These are phyloP conservation scores for Sinocyclocheilus rhinocerous DNA, from an alignment of 2,113 vertebrate species.

Conservation along the genomic window DNA sequence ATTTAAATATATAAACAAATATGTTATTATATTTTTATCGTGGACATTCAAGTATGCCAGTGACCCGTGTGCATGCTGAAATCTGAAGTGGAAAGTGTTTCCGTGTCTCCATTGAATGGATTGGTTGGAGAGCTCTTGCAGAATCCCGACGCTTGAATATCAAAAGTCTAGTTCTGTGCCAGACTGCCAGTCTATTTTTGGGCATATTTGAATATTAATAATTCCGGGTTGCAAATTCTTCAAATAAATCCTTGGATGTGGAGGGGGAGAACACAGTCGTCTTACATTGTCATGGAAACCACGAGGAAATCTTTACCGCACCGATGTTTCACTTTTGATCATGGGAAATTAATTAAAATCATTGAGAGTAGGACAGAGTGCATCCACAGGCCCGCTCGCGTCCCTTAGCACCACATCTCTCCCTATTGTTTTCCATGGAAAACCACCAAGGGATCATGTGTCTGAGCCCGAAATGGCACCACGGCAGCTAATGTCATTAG, in stretches of 20 bases:
- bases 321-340: slow-evolving; percentile 46
- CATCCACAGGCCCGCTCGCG: slow-evolving; percentile 21
- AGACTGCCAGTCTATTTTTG: slow-evolving; percentile 43
- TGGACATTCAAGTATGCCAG: no score
- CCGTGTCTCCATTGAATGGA: background rate
- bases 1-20: background rate
- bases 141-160: background rate
- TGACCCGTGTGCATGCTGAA: background rate
- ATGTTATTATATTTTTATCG: background rate
- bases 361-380: slow-evolving; percentile 15
- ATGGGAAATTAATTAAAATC: slow-evolving; percentile 50
- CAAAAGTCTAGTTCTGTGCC: background rate
- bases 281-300: slow-evolving; percentile 62
- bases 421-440: slow-evolving; percentile 32
- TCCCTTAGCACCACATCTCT: slow-evolving; percentile 47
- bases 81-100: background rate
- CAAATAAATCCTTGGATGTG: slow-evolving; percentile 24
- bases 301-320: slow-evolving; percentile 40
- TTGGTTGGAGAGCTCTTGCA: background rate
- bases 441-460: slow-evolving; percentile 51
- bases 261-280: background rate
- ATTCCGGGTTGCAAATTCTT: slow-evolving; percentile 36
- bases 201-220: slow-evolving; percentile 45
- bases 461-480: slow-evolving; percentile 53
- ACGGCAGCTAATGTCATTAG: slow-evolving; percentile 60